Evolutionary conservation across 2,113 vertebrate species (phyloP).

Genomic region (Gallinago paraguaiae): DNA sequence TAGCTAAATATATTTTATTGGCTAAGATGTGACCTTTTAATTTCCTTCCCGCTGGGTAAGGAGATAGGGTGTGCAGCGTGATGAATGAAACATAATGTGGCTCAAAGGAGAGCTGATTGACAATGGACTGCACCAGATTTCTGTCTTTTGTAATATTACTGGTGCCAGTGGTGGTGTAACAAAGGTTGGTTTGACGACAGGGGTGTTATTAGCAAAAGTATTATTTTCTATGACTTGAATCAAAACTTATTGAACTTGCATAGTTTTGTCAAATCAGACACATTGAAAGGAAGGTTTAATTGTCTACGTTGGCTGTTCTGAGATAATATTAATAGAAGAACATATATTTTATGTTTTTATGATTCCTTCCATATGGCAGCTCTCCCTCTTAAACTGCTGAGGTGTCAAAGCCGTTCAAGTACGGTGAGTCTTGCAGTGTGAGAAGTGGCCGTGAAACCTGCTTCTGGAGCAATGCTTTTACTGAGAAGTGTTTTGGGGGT

Average conservation of each 20-base stretch:
- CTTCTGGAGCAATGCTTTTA: background rate
- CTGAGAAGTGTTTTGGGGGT: background rate
- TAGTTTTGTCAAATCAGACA: background rate
- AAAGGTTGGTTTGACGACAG: background rate
- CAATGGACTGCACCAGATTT: background rate
- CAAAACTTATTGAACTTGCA: background rate
- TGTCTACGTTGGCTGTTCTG: background rate
- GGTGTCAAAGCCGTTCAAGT: background rate
- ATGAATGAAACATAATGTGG: constrained; percentile 18
- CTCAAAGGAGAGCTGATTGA: constrained; percentile 23
- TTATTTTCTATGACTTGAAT: background rate
- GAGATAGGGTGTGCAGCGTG: background rate
- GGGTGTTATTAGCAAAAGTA: background rate
- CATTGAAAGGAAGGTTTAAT: background rate
- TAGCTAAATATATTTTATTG: constrained; percentile 54
- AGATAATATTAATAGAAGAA: background rate
- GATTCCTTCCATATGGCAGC: background rate
- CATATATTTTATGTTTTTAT: background rate
- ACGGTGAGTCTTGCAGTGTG: background rate
- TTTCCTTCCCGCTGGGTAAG: constrained; percentile 34
- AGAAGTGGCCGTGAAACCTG: background rate
- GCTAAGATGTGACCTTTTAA: constrained; percentile 59
- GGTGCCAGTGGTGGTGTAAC: background rate
- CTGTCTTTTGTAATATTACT: background rate
- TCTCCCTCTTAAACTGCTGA: background rate